Evolutionary conservation across 2,888 invertebrate genomes (phyloP), one percentile per base, ranked within the genome.

Genomic region (Physocephala rufipes): DNA sequence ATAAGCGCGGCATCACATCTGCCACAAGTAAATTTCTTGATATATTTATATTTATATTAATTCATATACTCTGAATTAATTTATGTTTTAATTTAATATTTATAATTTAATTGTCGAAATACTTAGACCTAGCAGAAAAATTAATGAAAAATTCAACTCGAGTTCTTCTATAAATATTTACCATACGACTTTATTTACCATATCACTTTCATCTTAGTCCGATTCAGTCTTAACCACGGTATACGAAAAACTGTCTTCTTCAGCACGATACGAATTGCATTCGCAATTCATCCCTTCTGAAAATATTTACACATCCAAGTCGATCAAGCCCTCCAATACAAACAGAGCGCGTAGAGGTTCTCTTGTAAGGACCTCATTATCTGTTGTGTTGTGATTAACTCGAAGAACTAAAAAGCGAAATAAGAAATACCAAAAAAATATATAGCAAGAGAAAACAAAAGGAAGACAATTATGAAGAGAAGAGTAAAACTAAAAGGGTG

Each of bases 301-400:
- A 72, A 72, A 72, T 72, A 72, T 68, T 68, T 59, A 68, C 71
- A 65, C 65, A 67, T 51, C 24, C 63, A 26, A 36, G 51, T 47
- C 67, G 67, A 67, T 67, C 49, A 59, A 59, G 59, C 45, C 64
- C 43, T 36, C 47, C 63, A 26, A 21, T n/a, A n/a, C 53, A 28
- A 4, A n/a, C 53, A 13, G n/a, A 26, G 58, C 36, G 28, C 55
- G 45, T 15, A 58, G 55, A 58, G 58, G 21, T 62, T 68, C 68
- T 65, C 55, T 55, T 59, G 62, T 59, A 53, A 61, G 49, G 62
- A 70, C 71, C 70, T 73, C 75, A 75, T 75, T 75, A 75, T 75
- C 75, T 75, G 59, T 73, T 75, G 73, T 75, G 73, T 80, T 78
- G 79, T 81, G 81, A 82, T 82, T 81, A 82, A 80, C 81, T 81